Conservation (phyloP, 2,113 vertebrate species). For the Indicator maculatus region DNA sequence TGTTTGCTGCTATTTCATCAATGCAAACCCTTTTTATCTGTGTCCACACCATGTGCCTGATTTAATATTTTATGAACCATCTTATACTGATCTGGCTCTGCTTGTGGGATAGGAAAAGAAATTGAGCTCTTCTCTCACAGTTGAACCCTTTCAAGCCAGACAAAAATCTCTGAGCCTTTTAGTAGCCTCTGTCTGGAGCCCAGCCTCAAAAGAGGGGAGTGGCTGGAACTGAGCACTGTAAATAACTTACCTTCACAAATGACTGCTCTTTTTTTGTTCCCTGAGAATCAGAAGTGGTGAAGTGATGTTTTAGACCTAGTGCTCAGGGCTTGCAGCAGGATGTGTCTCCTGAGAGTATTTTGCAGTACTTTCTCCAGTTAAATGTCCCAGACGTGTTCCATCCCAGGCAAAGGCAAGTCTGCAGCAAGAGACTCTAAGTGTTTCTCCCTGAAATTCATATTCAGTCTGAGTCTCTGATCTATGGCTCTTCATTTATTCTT, state of each 20-base stretch:
- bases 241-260: conserved; percentile 37
- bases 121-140: conserved; percentile 20
- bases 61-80: conserved; percentile 44
- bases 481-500: neutral
- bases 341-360: neutral
- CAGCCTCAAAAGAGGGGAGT: neutral
- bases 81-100: neutral
- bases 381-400: neutral
- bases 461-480: neutral
- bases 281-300: neutral
- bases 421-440: neutral
- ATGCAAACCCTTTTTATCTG: neutral
- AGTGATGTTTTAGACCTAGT: neutral
- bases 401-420: neutral
- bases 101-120: neutral
- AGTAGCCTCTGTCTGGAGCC: conserved; percentile 19
- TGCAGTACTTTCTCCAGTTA: neutral
- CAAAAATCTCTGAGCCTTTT: conserved; percentile 27
- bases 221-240: neutral
- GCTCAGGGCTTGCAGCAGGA: neutral
- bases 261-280: neutral
- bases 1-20: neutral
- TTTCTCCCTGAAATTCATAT: neutral
- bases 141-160: conserved; percentile 48
- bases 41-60: neutral